Conservation (phyloP, 2,797 vertebrate genomes). For the Pelobates cultripes region DNA sequence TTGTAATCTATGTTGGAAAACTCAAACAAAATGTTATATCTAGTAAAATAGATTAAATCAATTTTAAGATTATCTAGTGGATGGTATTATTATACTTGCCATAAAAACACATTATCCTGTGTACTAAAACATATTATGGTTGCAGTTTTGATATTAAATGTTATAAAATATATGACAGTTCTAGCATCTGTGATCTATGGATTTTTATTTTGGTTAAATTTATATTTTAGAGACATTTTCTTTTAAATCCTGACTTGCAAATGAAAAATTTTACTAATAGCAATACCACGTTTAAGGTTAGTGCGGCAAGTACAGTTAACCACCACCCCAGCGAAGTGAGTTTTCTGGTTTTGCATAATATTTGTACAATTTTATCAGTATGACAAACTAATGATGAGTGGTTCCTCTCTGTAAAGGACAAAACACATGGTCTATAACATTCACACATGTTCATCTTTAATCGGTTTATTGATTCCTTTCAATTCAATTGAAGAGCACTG, state of each 20-base stretch:
- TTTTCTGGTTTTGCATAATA: too few species aligned
- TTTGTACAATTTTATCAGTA: too few species aligned
- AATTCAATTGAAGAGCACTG: too few species aligned
- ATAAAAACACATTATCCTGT: not conserved
- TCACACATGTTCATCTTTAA: too few species aligned
- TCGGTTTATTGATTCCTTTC: too few species aligned
- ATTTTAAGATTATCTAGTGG: conserved; percentile 4
- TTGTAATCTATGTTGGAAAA: not conserved
- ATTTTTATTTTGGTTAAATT: not conserved
- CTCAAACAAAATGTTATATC: conserved; percentile 8
- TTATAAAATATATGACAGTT: not conserved
- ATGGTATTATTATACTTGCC: conserved; percentile 55
- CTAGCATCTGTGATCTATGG: not conserved
- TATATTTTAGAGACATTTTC: not conserved
- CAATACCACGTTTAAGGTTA: too few species aligned
- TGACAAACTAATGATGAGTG: too few species aligned
- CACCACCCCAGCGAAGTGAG: too few species aligned
- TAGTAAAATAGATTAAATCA: conserved; percentile 11
- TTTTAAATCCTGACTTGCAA: not conserved
- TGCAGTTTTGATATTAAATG: not conserved
- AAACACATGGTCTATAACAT: too few species aligned
- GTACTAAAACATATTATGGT: not conserved
- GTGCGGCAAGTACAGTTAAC: too few species aligned
- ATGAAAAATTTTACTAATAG: too few species aligned
- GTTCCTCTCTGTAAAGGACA: too few species aligned